Percentiles rank a stretch among this genome's conserved stretches.
These are phyloP conservation scores for Rhadina sibilatrix DNA, from an alignment of 2,113 vertebrate species.

Conservation along the genomic window DNA sequence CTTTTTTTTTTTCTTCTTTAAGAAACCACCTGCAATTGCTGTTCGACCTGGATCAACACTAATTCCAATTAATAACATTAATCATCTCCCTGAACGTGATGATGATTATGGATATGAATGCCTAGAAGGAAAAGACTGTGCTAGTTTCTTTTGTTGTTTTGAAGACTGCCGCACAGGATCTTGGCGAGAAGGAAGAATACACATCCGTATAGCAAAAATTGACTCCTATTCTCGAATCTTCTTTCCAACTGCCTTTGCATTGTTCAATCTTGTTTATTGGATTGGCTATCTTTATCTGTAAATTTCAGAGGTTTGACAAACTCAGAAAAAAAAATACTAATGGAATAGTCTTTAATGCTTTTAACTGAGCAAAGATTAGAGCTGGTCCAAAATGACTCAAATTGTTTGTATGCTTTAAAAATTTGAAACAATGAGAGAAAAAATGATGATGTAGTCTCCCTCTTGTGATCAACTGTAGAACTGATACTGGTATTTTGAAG, in stretches of 20 bases:
- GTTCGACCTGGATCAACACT: conserved; percentile 86
- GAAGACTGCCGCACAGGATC: conserved; percentile 93
- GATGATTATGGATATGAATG: conserved; percentile 88
- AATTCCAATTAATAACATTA: conserved; percentile 89
- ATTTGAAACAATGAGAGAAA: not conserved
- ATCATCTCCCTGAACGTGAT: conserved; percentile 81
- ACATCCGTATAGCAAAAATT: conserved; percentile 94
- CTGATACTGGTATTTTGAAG: not conserved
- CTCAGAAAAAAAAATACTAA: conserved; percentile 19
- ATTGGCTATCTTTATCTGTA: conserved; percentile 94
- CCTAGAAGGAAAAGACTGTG: conserved; percentile 93
- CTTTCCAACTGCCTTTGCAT: conserved; percentile 93
- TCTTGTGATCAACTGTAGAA: conserved; percentile 37
- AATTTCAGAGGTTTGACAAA: conserved; percentile 42
- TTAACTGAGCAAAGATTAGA: conserved; percentile 20
- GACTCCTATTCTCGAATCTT: conserved; percentile 95
- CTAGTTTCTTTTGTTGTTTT: conserved; percentile 96
- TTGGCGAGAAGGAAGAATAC: conserved; percentile 93
- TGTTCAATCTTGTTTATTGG: conserved; percentile 97
- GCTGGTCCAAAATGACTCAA: not conserved
- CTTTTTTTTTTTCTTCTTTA: not conserved
- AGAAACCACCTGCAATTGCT: conserved; percentile 79
- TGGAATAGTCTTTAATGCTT: not conserved
- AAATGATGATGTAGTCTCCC: conserved; percentile 9
- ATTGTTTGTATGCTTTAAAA: conserved; percentile 3